Conservation (phyloP, 2,113 vertebrate species). For the Nothoprocta pentlandii region DNA sequence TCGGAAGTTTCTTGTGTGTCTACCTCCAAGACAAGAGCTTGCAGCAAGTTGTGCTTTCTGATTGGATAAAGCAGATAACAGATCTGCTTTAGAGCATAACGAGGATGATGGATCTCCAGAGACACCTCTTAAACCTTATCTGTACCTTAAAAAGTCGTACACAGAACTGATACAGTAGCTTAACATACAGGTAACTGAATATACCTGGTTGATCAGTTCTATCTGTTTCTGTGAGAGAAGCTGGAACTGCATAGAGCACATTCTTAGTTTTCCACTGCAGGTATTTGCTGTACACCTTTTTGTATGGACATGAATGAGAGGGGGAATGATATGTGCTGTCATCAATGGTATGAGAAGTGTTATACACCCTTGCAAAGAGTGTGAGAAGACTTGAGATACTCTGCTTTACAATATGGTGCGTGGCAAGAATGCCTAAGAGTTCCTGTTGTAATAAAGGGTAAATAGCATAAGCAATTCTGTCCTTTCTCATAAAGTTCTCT, state of each 20-base stretch:
- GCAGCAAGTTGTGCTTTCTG: background rate
- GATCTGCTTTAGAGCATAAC: background rate
- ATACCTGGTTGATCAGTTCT: background rate
- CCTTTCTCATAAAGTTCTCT: background rate
- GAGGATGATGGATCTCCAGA: background rate
- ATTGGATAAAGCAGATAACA: background rate
- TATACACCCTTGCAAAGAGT: background rate
- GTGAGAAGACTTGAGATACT: background rate
- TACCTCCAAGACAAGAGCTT: background rate
- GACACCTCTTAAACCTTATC: background rate
- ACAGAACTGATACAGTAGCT: background rate
- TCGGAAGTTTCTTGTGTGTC: background rate
- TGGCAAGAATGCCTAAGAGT: background rate
- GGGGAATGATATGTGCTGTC: background rate
- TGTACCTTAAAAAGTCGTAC: background rate
- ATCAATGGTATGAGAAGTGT: background rate
- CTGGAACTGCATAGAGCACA: accelerated
- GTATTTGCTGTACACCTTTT: background rate
- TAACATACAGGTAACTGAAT: background rate
- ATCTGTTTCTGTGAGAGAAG: background rate
- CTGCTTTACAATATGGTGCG: background rate
- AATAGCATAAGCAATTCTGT: background rate
- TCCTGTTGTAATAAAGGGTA: background rate
- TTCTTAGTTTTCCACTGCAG: background rate
- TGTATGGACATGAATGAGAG: background rate